These are phyloP conservation scores for Trissoscelio sp. DNA, from an alignment of 2,888 invertebrate species.

Conservation along the genomic window DNA sequence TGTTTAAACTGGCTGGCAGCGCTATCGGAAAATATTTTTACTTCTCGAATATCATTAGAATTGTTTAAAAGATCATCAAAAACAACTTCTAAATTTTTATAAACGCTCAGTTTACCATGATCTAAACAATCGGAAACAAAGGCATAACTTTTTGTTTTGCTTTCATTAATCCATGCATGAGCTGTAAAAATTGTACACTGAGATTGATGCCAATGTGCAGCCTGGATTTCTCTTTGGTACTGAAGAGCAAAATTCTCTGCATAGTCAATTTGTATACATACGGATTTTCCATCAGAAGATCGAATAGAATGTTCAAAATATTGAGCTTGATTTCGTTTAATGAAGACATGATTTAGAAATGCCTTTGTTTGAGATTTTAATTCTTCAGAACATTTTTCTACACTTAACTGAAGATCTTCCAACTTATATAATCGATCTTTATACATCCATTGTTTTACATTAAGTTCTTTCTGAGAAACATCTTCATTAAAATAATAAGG, in stretches of 20 bases:
- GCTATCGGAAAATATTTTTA: conserved; percentile 13
- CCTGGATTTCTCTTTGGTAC: background rate
- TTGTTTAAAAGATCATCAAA: background rate
- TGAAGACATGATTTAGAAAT: background rate
- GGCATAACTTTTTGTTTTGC: conserved; percentile 8
- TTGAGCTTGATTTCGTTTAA: background rate
- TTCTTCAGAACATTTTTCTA: background rate
- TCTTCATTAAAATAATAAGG: background rate
- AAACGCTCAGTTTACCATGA: conserved; percentile 11
- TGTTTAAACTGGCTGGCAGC: conserved; percentile 24
- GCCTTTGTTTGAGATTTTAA: background rate
- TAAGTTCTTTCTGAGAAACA: background rate
- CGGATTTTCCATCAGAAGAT: background rate
- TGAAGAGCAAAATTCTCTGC: background rate
- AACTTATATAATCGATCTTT: background rate
- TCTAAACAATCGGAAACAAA: too few species aligned
- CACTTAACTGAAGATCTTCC: background rate
- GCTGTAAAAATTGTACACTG: conserved; percentile 20
- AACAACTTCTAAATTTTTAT: conserved; percentile 1
- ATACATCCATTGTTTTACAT: background rate
- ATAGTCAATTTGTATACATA: background rate
- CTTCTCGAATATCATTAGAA: background rate
- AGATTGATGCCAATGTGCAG: background rate
- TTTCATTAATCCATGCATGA: conserved; percentile 11
- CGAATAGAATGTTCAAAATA: background rate